phyloP scores from a whole-genome alignment of 1,140 invertebrate species.

The Lasaia peninsularis region DNA sequence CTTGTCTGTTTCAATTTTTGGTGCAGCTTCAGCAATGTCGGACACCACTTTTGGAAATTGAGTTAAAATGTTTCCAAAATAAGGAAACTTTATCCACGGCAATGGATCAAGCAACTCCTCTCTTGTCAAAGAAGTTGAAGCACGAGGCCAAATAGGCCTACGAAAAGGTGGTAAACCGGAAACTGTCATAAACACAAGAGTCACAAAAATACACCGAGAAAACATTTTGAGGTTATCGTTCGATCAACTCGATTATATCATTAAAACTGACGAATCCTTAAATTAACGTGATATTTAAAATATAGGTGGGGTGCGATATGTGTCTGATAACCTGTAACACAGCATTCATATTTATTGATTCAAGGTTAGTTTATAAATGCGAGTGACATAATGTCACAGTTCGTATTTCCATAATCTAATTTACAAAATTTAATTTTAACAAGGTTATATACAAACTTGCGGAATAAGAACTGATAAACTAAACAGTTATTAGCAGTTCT shows the following conservation, averaged over 20 bases:
- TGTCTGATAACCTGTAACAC: background rate
- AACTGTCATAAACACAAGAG: constrained; percentile 6
- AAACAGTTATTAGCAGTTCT: too few species aligned
- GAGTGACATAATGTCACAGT: background rate
- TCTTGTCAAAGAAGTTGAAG: constrained; percentile 6
- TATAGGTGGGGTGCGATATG: background rate
- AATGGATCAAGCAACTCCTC: constrained; percentile 1
- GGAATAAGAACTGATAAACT: background rate
- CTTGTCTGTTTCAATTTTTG: constrained; percentile 12
- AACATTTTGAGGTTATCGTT: constrained; percentile 7
- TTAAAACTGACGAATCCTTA: background rate
- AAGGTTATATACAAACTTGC: background rate
- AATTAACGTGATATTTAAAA: constrained; percentile 11
- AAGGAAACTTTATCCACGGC: constrained; percentile 14
- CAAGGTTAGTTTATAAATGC: constrained; percentile 1
- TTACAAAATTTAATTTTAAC: background rate
- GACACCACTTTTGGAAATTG: constrained; percentile 3
- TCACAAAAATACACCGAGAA: background rate
- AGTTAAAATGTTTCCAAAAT: constrained; percentile 13
- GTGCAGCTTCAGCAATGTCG: constrained; percentile 11
- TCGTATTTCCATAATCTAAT: background rate
- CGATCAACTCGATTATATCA: background rate
- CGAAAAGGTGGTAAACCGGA: background rate
- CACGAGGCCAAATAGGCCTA: background rate
- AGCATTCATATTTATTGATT: constrained; percentile 5